Conservation (phyloP, 2,797 vertebrate species). For the Falco naumanni region DNA sequence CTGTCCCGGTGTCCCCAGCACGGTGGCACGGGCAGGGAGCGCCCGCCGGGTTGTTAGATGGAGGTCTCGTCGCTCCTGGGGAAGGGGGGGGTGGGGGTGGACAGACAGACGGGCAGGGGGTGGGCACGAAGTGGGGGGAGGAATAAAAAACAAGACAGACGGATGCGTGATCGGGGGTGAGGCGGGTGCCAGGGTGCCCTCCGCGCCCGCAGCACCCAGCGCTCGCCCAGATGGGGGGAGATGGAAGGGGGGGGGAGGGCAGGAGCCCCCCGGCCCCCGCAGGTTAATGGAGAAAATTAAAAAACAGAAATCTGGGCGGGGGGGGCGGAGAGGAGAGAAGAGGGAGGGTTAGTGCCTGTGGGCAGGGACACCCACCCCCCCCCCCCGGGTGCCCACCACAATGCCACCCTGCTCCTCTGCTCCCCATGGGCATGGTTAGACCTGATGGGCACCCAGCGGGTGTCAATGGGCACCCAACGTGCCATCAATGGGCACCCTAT, state of each 20-base stretch:
- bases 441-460: neutral
- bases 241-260: slow-evolving; percentile 26
- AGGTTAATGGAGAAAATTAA: slow-evolving; percentile 91
- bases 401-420: too few species aligned
- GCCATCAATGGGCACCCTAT: neutral
- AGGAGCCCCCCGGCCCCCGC: slow-evolving; percentile 10
- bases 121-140: neutral
- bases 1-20: neutral
- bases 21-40: neutral
- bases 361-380: too few species aligned
- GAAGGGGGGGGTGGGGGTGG: too few species aligned
- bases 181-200: slow-evolving; percentile 7
- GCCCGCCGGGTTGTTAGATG: slow-evolving; percentile 69
- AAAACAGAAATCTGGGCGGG: slow-evolving; percentile 90
- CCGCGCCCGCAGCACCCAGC: neutral
- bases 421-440: too few species aligned
- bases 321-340: slow-evolving; percentile 69
- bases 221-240: neutral
- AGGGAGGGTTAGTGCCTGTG: slow-evolving; percentile 73
- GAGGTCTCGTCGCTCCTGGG: slow-evolving; percentile 86
- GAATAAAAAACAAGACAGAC: slow-evolving; percentile 74
- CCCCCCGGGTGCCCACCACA: too few species aligned
- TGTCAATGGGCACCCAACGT: neutral
- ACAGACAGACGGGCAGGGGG: neutral
- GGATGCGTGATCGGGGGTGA: slow-evolving; percentile 64